Evolutionary conservation across 2,113 vertebrate genomes (phyloP), one percentile per base, ranked within the genome.

Genomic region (Pomatostomus ruficeps): DNA sequence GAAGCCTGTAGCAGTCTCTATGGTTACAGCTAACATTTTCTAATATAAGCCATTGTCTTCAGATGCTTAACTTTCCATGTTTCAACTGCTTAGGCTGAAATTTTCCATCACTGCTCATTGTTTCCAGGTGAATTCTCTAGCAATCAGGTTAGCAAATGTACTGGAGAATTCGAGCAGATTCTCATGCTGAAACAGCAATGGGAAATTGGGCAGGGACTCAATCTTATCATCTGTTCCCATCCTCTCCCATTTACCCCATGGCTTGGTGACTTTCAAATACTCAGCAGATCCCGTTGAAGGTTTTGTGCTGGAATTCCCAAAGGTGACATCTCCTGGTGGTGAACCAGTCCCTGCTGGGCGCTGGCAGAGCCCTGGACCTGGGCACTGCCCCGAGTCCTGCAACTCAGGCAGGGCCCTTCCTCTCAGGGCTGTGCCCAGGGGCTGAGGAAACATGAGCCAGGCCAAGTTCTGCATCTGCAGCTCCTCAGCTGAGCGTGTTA

Each of bases 41-140:
- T 95, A 96, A 96, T 93, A 94, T 62, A 92, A 93, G 91, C 83
- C 83, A 94, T 97, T 96, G 91, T 97, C 91, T 96, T 93, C 94
- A 93, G 88, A 96, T 93, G 92, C 92, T 93, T 92, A 93, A 88
- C 91, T 96, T 93, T 16, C 88, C 55, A 73, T 74, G 79, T 96
- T 93, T 96, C 85, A 92, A 55, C 63, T 80, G 83, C 91, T 94
- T 92, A 95, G 82, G 72, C 92, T 97, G 94, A 96, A 93, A 96
- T 95, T 95, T 96, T 95, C 92, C 88, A 93, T 93, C 92, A 63
- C 76, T 66, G 79, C 72, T 95, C 72, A 74, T 84, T 94, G 85
- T 94, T 96, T 97, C 96, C 94, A 95, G 94, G 95, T 96, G 92
- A 92, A 88, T 91, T 96, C 95, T 86, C 63, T 11, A 86, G 72